These are phyloP conservation scores for Polymixis lichenea DNA, from an alignment of 2,888 invertebrate genomes.

Conservation along the genomic window DNA sequence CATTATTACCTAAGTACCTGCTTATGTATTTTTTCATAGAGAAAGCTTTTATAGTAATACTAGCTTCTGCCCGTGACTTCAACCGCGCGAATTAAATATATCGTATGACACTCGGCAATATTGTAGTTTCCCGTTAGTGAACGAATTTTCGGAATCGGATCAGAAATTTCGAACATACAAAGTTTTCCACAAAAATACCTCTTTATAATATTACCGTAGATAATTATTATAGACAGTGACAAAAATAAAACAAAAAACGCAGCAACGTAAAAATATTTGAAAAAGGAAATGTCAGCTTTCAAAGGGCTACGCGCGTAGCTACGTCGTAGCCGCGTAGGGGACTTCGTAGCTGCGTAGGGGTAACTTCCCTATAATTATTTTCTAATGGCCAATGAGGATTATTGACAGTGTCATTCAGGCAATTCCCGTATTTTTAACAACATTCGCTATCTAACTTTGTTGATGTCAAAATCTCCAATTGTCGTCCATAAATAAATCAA, in stretches of 20 bases:
- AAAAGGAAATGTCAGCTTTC: not conserved
- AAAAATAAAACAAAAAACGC: not conserved
- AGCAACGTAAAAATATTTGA: not conserved
- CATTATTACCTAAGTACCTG: no score
- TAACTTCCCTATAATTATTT: not conserved
- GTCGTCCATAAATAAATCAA: no score
- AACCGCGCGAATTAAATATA: not conserved
- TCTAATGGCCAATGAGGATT: not conserved
- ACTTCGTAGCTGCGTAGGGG: slow-evolving; percentile 35
- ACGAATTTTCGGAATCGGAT: not conserved
- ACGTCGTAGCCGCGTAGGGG: slow-evolving; percentile 41
- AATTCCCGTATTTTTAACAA: not conserved
- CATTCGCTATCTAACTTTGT: not conserved
- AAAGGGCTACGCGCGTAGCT: slow-evolving; percentile 31
- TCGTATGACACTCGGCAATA: not conserved
- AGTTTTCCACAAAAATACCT: no score
- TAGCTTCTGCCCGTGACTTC: not conserved
- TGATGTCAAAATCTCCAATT: not conserved
- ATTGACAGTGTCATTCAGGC: not conserved
- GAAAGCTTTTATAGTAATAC: not conserved
- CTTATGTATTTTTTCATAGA: not conserved
- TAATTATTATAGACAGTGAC: not conserved
- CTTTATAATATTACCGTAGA: not conserved
- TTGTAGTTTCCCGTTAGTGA: not conserved
- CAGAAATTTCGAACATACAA: not conserved